Percentiles rank a stretch among this genome's conserved stretches.
These are phyloP conservation scores for Porites rus DNA, from an alignment of 92 coral and sea anemone species.

Conservation along the genomic window DNA sequence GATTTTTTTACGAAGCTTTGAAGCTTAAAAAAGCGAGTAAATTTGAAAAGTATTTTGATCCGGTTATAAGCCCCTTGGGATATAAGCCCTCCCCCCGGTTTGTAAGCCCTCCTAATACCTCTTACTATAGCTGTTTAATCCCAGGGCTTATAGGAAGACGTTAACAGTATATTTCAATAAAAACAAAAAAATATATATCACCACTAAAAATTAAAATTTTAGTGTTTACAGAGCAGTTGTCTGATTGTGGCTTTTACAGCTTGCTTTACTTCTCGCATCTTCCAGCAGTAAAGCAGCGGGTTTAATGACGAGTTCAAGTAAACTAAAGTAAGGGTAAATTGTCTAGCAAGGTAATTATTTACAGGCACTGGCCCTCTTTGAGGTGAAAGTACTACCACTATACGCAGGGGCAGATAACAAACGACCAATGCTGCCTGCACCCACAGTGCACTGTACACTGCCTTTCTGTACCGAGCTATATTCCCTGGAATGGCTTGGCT, in stretches of 20 bases:
- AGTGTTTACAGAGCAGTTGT: not conserved
- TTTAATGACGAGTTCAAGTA: constrained; percentile 11
- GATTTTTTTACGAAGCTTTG: too few relatives aligned
- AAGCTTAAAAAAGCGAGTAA: too few relatives aligned
- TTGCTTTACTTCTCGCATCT: not conserved
- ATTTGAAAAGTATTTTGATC: too few relatives aligned
- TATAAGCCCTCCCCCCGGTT: too few relatives aligned
- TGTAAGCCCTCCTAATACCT: too few relatives aligned
- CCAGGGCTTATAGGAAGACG: too few relatives aligned
- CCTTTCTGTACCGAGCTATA: constrained; percentile 9
- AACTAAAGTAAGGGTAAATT: not conserved
- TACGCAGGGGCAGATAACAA: not conserved
- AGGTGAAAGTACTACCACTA: not conserved
- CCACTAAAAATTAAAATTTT: too few relatives aligned
- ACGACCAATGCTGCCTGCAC: not conserved
- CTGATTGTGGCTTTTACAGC: not conserved
- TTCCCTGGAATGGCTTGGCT: constrained; percentile 1
- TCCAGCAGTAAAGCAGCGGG: constrained; percentile 3
- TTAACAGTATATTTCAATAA: too few relatives aligned
- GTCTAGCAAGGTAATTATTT: not conserved
- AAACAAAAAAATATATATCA: too few relatives aligned
- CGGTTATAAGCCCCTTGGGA: too few relatives aligned
- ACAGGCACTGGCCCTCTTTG: too few relatives aligned
- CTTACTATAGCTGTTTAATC: too few relatives aligned
- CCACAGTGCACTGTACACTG: constrained; percentile 26